Conservation (phyloP, 2,888 invertebrate genomes). For the Polydesmus complanatus region DNA sequence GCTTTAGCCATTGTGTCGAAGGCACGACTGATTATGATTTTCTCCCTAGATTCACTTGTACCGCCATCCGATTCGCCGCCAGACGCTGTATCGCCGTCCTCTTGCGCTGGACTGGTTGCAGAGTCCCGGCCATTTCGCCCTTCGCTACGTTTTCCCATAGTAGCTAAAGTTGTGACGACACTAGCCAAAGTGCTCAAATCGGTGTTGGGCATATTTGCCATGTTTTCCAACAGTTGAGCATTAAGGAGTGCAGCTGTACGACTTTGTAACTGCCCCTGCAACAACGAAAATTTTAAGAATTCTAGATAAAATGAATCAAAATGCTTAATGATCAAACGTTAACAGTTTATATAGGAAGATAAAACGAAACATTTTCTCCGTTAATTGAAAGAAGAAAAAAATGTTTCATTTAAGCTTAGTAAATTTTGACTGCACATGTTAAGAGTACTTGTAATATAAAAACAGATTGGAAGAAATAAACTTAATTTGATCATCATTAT, state of each 20-base stretch:
- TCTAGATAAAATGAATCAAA: too few species aligned
- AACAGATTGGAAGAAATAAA: background rate
- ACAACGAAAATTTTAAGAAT: background rate
- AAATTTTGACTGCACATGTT: too few species aligned
- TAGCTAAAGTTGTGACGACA: conserved; percentile 37
- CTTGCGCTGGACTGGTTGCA: conserved; percentile 17
- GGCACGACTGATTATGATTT: conserved; percentile 52
- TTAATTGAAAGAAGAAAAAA: conserved; percentile 1
- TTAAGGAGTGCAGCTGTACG: conserved; percentile 11
- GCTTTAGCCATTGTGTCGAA: conserved; percentile 54
- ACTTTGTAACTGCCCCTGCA: background rate
- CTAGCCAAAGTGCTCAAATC: conserved; percentile 35
- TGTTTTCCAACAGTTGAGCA: conserved; percentile 12
- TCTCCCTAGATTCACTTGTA: conserved; percentile 47
- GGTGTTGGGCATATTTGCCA: conserved; percentile 16
- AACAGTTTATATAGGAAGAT: too few species aligned
- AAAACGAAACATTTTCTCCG: too few species aligned
- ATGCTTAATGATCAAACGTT: too few species aligned
- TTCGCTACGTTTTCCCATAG: conserved; percentile 30
- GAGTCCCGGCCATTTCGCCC: conserved; percentile 37
- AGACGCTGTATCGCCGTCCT: conserved; percentile 39
- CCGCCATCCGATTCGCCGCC: conserved; percentile 42
- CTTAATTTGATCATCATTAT: background rate
- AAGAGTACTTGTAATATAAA: too few species aligned
- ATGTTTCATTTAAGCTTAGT: too few species aligned